These are phyloP conservation scores for Mastigias papua DNA, from an alignment of 30 jellyfish, hydroid and myxozoan species.

Conservation along the genomic window DNA sequence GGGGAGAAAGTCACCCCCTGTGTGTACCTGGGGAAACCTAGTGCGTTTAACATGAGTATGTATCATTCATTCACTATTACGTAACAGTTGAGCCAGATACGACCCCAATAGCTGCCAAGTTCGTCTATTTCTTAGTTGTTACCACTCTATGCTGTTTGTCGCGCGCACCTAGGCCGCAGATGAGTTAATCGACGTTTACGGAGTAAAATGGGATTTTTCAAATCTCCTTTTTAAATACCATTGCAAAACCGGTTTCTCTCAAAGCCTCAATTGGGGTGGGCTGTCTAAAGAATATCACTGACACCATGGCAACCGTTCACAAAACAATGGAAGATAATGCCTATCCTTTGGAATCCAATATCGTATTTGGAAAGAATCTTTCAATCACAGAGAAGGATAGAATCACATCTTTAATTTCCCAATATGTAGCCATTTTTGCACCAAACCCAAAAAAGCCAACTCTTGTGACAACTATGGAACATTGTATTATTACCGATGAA, in stretches of 20 bases:
- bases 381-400: background rate
- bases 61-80: no score
- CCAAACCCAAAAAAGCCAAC: conserved; percentile 21
- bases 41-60: no score
- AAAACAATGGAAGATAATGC: background rate
- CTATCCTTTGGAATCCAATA: background rate
- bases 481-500: conserved; percentile 49
- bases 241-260: background rate
- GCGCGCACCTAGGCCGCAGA: no score
- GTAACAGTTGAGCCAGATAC: no score
- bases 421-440: conserved; percentile 1
- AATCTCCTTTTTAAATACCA: conserved; percentile 22
- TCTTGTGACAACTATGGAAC: conserved; percentile 31
- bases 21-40: no score
- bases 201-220: conserved; percentile 55
- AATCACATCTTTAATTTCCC: background rate
- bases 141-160: no score
- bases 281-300: background rate
- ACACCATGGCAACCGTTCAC: background rate
- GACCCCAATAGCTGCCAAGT: no score
- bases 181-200: no score
- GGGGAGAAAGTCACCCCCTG: no score
- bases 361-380: conserved; percentile 9
- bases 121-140: no score
- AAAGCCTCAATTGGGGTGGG: conserved; percentile 12